Base-by-base conservation (phyloP, 2,113 vertebrate species). In the Romanogobio albipinnatus region DNA sequence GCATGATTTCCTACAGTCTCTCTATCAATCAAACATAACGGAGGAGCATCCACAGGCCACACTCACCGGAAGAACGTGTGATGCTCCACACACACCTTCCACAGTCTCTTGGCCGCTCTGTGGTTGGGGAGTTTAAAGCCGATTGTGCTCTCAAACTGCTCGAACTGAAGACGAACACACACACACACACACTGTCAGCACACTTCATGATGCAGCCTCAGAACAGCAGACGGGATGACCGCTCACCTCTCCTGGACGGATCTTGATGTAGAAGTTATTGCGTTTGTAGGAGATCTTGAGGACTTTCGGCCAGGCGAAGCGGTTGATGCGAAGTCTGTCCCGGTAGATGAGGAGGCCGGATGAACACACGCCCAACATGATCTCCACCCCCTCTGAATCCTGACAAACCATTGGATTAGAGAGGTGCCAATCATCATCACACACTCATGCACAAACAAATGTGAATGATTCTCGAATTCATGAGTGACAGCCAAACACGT, bases 261-360 rank as follows among this genome's bases (percentile, higher is more conserved):
- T 98, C 92, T 99, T 99, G 92, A 99, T 97, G 94, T 99, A 99
- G 92, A 99, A 99, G 91, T 99, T 99, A 93, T 99, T 99, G 83
- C 98, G 94, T 91, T 99, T 99, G 93, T 99, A 99, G 0, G 98
- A 99, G 93, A 99, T 98, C 93, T 99, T 99, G 86, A 99, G 93
- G 90, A 99, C 97, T 90, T 99, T 99, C 14, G 98, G 96, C 98
- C 98, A 99, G 14, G 98, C 97, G 91, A 99, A 99, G 82, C 98
- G 94, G 87, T 99, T 99, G 94, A 99, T 99, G 89, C 98, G 95
- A 56, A 99, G 95, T 51, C 98, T 90, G 90, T 99, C 98, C 39
- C 97, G 95, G 90, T 99, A 99, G 91, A 99, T 98, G 88, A 99
- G 93, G 5, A 99, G 95, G 9, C 98, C 98, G 66, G 97, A 98